A percentile compares a stretch with the other conserved stretches of the same genome.
Evolutionary conservation across 2,797 vertebrate genomes (phyloP).

Genomic region (Rallus crepitans): DNA sequence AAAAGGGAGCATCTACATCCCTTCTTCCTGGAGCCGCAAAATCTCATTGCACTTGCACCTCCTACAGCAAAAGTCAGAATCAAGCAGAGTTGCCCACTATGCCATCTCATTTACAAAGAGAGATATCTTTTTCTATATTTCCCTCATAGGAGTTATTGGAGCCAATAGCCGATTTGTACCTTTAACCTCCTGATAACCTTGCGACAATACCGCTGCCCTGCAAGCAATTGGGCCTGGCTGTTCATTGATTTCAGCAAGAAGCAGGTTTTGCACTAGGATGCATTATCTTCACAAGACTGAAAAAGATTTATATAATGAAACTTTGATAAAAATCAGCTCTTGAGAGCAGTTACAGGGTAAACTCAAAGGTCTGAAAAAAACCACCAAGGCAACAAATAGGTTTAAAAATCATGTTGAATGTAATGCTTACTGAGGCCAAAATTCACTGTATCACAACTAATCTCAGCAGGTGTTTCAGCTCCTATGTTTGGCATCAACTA

Average conservation of each 20-base stretch:
- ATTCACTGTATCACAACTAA: background rate
- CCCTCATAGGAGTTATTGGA: background rate
- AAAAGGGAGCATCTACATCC: background rate
- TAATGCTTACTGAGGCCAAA: background rate
- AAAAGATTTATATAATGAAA: conserved; percentile 51
- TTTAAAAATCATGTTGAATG: background rate
- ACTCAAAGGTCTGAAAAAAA: conserved; percentile 29
- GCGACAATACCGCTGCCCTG: conserved; percentile 2
- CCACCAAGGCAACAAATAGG: background rate
- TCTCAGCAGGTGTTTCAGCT: background rate
- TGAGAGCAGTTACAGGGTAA: background rate
- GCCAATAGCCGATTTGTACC: background rate
- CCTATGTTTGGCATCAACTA: background rate
- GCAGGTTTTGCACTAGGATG: conserved; percentile 22
- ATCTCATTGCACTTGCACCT: background rate
- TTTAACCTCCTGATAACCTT: conserved; percentile 65
- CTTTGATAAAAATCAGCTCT: conserved; percentile 67
- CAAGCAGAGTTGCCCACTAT: background rate
- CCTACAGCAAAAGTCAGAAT: conserved; percentile 17
- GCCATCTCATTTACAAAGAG: background rate
- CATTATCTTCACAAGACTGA: conserved; percentile 30
- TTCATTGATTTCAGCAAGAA: conserved; percentile 47
- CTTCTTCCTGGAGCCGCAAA: background rate
- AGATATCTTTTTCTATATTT: background rate
- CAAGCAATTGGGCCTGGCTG: background rate